Base-by-base conservation (phyloP, 2,113 vertebrate species). In the Podilymbus podiceps region DNA sequence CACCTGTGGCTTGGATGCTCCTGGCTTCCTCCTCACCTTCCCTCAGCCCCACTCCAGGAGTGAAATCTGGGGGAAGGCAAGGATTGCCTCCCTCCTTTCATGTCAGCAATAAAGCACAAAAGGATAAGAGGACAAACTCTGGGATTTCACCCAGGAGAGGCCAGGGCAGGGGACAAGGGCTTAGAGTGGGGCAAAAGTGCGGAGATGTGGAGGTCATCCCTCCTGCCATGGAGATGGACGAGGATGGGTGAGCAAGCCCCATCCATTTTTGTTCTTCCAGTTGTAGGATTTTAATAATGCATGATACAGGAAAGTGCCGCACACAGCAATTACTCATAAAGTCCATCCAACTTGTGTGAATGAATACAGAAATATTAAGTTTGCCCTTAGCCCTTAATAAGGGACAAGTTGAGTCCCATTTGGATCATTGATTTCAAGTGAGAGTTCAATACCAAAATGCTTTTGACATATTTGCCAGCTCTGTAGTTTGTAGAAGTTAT, bases 401-500 rank as follows among this genome's bases (percentile, higher is more conserved):
- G 49, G 40, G 85, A 64, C 7, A 72, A 59, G 75, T 44, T 76
- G 72, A 96, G 30, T 93, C 58, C 58, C 73, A 73, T 92, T 92
- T 92, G 86, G 74, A 89, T 85, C 84, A 82, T 10, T 88, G 84
- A 76, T 93, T 96, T 91, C 83, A 85, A 88, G 53, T 47, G 44
- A 88, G 42, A 49, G n/a, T 62, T 92, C 56, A 64, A 6, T 58
- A 93, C n/a, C 68, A 76, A 95, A 95, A 82, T 66, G 74, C 13
- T 91, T 94, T 69, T 89, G 96, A 93, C 91, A 58, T 49, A 79
- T 91, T 75, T 85, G 49, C 35, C 49, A n/a, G 53, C 66, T 93
- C 77, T 73, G 69, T 85, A 66, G 62, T 82, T 76, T 82, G 49
- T 11, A 69, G 62, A 46, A 87, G 68, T 63, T 75, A 67, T 33